Evolutionary conservation across 2,797 vertebrate genomes (phyloP), one percentile per base, ranked within the genome.

Genomic region (Tarsius wallacei): DNA sequence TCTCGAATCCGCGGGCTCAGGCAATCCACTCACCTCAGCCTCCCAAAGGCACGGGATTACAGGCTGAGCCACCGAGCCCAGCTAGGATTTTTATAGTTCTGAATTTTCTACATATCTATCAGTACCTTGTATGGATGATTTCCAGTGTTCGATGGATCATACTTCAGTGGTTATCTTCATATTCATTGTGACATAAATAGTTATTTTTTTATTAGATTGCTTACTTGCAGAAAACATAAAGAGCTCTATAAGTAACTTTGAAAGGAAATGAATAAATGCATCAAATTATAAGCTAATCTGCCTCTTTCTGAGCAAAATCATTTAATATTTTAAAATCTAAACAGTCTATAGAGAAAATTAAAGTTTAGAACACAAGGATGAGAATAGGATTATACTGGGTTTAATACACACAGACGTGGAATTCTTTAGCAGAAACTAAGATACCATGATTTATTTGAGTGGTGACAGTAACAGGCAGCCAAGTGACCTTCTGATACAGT

Each of bases 71-170:
- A n/a, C n/a, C n/a, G n/a, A n/a, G n/a, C n/a, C n/a, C n/a, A n/a
- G n/a, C n/a, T 9, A 53, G 53, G 63, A 1, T 26, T 4, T 31
- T 6, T 0, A 5, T 21, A 1, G 47, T 59, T 47, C 47, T 8
- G 0, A 3, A 0, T 51, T 73, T 89, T 36, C 63, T 31, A 13
- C 13, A 1, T 57, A 6, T 4, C 68, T 19, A 5, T 19, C 8
- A 14, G 26, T 15, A 5, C 36, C 74, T 7, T 7, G 19, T 16
- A 22, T 42, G 4, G 51, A 3, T 49, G 15, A 13, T 31, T 63
- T 28, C 77, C 59, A 26, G 42, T 1, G 64, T 11, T 26, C 11
- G 2, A 0, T 2, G n/a, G 53, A 2, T 74, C 14, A 1, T 8
- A 1, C 21, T 16, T 5, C 1, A 2, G 17, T 77, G 61, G 10